Evolutionary conservation across 1,140 invertebrate species (phyloP), one percentile per base, ranked within the genome.

Genomic region (Drosophila repleta): DNA sequence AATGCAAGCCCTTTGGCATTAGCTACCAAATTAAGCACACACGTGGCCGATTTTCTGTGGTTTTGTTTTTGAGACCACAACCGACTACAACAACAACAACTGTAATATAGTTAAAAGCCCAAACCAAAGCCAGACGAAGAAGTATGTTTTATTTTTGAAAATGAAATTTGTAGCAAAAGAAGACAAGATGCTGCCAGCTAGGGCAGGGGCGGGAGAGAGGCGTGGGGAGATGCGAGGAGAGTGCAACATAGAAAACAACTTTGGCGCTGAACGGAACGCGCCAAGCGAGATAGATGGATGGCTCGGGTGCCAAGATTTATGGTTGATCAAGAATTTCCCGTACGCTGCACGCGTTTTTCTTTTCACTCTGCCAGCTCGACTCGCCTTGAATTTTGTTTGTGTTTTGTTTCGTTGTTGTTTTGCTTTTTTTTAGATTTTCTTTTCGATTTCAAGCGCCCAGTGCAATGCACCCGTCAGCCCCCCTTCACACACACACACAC

Each of bases 241-340:
- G 35, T 64, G 39, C 45, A 52, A 53, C 45, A 46, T 46, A 74
- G 63, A 85, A 85, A 87, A 85, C 82, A 87, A 87, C 78, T 81
- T 85, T 87, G 82, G 78, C 70, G 65, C 70, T 81, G 78, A 79
- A 87, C 74, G 82, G 64, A 87, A 79, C 82, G 74, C 82, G 82
- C 78, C 82, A 83, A 76, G 79, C 83, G 84, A 83, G 83, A 88
- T 88, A 90, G 88, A 90, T 90, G 83, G 88, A 90, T 90, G 79
- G 74, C 82, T 79, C 73, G 76, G 88, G 76, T 83, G 88, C 88
- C 87, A 90, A 90, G 88, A 90, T 90, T 90, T 90, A 90, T 90
- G 76, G 69, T 90, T 85, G 88, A 90, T 90, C 88, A 84, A 88
- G 88, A 90, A 90, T 90, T 90, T 88, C 53, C 82, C 87, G 71